phyloP scores from a whole-genome alignment of 2,797 vertebrate species.

The Propithecus perrieri region DNA sequence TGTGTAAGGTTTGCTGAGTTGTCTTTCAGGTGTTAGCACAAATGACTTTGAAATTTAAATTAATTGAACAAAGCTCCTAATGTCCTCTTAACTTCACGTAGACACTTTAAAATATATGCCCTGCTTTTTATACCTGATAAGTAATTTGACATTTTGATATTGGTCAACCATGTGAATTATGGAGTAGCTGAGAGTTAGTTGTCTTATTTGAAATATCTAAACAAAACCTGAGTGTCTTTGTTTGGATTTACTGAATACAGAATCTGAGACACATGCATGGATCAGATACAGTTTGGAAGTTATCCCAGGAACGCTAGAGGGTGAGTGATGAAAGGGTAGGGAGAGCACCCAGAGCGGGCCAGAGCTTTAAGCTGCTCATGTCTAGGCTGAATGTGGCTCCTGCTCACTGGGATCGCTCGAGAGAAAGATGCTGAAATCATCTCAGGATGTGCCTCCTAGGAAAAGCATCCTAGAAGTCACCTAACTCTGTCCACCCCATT shows the following conservation, averaged over 20 bases:
- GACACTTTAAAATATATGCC: neutral
- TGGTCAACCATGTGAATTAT: neutral
- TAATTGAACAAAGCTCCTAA: neutral
- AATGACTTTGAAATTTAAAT: neutral
- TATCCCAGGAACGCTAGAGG: fast-evolving
- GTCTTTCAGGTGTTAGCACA: neutral
- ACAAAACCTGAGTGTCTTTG: neutral
- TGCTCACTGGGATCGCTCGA: fast-evolving
- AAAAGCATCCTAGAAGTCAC: neutral
- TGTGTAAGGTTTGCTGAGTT: neutral
- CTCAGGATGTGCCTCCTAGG: neutral
- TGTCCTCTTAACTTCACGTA: neutral
- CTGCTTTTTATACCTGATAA: neutral
- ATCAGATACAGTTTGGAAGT: neutral
- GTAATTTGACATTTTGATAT: neutral
- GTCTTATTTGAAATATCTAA: neutral
- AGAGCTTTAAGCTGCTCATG: neutral
- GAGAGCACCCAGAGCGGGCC: neutral
- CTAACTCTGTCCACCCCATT: neutral
- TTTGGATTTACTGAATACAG: neutral
- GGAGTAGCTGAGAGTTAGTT: too few relatives aligned
- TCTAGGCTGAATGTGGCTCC: neutral
- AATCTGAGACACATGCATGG: too few relatives aligned
- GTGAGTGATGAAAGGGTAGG: too few relatives aligned
- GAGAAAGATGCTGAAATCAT: too few relatives aligned